phyloP scores from a whole-genome alignment of 2,113 vertebrate species.

The Rissa tridactyla region DNA sequence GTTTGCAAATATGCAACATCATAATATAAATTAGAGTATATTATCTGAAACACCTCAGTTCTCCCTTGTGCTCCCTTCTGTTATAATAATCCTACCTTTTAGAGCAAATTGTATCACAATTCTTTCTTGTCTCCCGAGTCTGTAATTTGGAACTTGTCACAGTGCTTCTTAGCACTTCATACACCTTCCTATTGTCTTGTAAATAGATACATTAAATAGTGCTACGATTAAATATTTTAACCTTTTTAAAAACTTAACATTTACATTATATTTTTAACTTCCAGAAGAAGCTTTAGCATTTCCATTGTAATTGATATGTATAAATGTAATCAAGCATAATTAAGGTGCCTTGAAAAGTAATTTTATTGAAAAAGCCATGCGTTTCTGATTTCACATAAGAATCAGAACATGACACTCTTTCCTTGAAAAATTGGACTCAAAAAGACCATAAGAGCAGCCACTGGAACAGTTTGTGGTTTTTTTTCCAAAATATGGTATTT shows the following conservation, averaged over 20 bases:
- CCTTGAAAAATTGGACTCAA: not conserved
- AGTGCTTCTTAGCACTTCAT: not conserved
- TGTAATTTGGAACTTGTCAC: not conserved
- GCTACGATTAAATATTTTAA: conserved; percentile 16
- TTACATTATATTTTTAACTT: not conserved
- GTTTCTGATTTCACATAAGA: not conserved
- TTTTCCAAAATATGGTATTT: not conserved
- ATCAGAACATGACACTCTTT: not conserved
- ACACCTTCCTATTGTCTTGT: conserved; percentile 8
- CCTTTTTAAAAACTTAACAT: not conserved
- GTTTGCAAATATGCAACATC: not conserved
- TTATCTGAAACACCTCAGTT: not conserved
- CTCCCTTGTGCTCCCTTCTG: not conserved
- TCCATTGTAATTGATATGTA: not conserved
- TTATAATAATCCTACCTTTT: conserved; percentile 25
- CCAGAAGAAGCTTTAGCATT: not conserved
- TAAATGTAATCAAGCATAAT: not conserved
- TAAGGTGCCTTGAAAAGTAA: not conserved
- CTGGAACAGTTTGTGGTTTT: not conserved
- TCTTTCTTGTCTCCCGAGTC: not conserved
- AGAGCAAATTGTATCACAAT: conserved; percentile 1
- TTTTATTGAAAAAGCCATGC: not conserved
- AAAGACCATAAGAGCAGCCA: not conserved
- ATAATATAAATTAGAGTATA: not conserved
- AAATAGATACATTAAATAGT: not conserved